Evolutionary conservation across 2,888 invertebrate species (phyloP).

Genomic region (Sarcophaga rosellei): DNA sequence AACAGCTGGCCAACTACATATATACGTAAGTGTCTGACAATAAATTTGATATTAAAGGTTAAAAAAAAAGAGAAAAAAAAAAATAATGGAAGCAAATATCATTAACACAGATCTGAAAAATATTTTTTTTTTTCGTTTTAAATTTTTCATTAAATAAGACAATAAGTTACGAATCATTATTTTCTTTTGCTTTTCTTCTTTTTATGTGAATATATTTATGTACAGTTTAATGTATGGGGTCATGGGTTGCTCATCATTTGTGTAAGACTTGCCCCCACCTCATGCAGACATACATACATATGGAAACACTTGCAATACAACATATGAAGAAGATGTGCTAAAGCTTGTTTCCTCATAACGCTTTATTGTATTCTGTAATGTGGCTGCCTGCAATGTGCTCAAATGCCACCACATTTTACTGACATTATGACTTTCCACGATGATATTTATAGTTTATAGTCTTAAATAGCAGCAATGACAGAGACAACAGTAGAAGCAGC

Average conservation of each 20-base stretch:
- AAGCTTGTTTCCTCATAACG: conserved; percentile 52
- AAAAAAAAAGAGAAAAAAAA: no score
- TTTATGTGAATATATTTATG: not conserved
- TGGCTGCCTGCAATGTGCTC: conserved; percentile 59
- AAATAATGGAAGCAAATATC: no score
- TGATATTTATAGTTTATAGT: conserved; percentile 61
- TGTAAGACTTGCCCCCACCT: not conserved
- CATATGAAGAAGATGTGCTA: conserved; percentile 37
- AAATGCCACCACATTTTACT: conserved; percentile 65
- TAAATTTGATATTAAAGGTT: not conserved
- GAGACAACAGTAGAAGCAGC: no score
- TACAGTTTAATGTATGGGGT: conserved; percentile 17
- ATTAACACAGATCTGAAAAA: no score
- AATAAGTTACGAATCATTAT: not conserved
- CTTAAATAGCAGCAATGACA: conserved; percentile 25
- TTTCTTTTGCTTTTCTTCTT: not conserved
- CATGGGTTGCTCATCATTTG: conserved; percentile 30
- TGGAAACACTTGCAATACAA: not conserved
- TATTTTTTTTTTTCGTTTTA: no score
- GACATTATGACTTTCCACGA: conserved; percentile 67
- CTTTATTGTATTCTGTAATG: conserved; percentile 63
- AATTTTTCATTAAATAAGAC: conserved; percentile 11
- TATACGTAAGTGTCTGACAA: not conserved
- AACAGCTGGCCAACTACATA: not conserved
- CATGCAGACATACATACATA: not conserved